Conservation (phyloP, 2,888 invertebrate species). For the Zygogramma bicolorata region DNA sequence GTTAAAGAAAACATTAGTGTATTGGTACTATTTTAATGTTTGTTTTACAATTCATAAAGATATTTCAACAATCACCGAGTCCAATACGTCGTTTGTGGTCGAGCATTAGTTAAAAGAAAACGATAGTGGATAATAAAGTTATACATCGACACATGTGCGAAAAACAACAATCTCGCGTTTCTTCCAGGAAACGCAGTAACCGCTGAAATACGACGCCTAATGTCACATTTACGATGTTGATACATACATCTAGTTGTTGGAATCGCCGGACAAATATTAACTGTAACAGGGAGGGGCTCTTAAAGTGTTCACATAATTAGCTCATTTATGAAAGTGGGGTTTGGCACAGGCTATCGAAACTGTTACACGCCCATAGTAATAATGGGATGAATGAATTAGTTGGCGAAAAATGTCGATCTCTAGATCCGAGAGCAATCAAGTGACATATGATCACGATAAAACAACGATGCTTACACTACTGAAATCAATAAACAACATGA, state of each 20-base stretch:
- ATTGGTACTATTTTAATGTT: too few relatives aligned
- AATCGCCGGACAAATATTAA: constrained; percentile 29
- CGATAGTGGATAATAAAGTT: constrained; percentile 32
- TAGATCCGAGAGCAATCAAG: too few relatives aligned
- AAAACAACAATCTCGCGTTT: constrained; percentile 39
- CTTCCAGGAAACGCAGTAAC: constrained; percentile 37
- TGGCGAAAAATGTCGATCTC: background rate
- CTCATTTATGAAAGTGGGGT: constrained; percentile 24
- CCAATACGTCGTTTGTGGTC: constrained; percentile 27
- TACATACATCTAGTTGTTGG: constrained; percentile 38
- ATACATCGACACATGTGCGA: constrained; percentile 30
- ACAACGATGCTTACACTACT: too few relatives aligned
- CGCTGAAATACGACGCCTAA: constrained; percentile 42
- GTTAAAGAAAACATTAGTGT: too few relatives aligned
- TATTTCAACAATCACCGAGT: background rate
- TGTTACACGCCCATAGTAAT: background rate
- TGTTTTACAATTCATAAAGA: too few relatives aligned
- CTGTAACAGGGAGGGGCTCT: constrained; percentile 28
- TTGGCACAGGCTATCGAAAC: background rate
- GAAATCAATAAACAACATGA: too few relatives aligned
- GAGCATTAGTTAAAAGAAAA: constrained; percentile 25
- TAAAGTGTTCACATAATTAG: constrained; percentile 11
- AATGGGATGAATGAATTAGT: background rate
- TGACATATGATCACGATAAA: too few relatives aligned
- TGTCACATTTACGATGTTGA: constrained; percentile 47